These are phyloP conservation scores for Cremastinae sp. DNA, from an alignment of 2,888 invertebrate genomes.

Conservation along the genomic window DNA sequence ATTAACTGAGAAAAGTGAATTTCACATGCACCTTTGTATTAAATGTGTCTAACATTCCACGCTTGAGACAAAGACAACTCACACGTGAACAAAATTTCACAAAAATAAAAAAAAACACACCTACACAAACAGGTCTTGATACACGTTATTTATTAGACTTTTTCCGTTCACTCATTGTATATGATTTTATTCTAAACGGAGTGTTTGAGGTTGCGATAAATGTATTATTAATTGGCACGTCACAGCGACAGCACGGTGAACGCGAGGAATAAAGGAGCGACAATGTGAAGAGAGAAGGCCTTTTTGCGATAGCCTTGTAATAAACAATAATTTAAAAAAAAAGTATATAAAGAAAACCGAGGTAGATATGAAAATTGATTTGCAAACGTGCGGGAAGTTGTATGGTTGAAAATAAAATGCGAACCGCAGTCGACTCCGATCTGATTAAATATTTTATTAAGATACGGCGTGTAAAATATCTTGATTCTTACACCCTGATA, in stretches of 20 bases:
- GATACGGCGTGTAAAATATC: constrained; percentile 25
- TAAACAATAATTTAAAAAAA: constrained; percentile 14
- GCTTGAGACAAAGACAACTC: constrained; percentile 68
- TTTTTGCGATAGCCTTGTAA: constrained; percentile 30
- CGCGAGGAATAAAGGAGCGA: constrained; percentile 11
- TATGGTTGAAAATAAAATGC: constrained; percentile 42
- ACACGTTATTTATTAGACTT: constrained; percentile 68
- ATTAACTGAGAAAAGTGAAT: constrained; percentile 28
- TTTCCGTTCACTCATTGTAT: constrained; percentile 53
- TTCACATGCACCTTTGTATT: constrained; percentile 46
- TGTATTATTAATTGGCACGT: constrained; percentile 31
- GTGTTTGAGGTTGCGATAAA: constrained; percentile 61
- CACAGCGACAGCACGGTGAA: constrained; percentile 40
- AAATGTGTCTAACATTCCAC: constrained; percentile 73
- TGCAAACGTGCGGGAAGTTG: constrained; percentile 25
- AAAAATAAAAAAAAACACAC: constrained; percentile 9
- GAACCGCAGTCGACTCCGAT: constrained; percentile 52
- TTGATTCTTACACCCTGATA: constrained; percentile 45
- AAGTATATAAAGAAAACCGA: constrained; percentile 8
- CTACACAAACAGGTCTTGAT: constrained; percentile 58
- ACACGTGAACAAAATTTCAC: constrained; percentile 45
- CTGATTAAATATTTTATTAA: constrained; percentile 59
- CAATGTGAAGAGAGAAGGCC: constrained; percentile 16
- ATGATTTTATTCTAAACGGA: constrained; percentile 55
- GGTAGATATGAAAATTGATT: constrained; percentile 26